Evolutionary conservation across 2,113 vertebrate genomes (phyloP).

Genomic region (Istiophorus platypterus): DNA sequence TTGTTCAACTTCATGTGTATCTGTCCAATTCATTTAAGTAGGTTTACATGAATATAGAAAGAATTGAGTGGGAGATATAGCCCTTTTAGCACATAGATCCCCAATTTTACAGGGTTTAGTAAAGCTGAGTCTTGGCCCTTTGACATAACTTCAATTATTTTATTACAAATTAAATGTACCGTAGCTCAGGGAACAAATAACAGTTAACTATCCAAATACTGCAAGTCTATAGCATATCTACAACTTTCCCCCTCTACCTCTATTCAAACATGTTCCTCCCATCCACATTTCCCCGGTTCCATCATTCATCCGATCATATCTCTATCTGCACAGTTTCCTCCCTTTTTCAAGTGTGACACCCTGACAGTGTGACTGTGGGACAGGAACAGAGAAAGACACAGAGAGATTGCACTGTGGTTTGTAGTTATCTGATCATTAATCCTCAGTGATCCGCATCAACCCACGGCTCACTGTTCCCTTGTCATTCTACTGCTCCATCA

Average conservation of each 20-base stretch:
- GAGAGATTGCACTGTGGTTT: constrained; percentile 70
- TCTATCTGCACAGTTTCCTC: constrained; percentile 12
- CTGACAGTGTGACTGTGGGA: constrained; percentile 48
- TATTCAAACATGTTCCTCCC: not conserved
- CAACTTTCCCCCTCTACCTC: not conserved
- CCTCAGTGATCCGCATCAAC: constrained; percentile 76
- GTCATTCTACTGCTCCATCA: constrained; percentile 62
- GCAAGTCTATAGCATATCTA: not conserved
- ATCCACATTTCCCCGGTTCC: not conserved
- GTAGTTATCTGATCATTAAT: constrained; percentile 79
- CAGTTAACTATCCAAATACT: no score
- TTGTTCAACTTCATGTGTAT: no score
- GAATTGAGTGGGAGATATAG: no score
- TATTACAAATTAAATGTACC: no score
- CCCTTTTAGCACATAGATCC: no score
- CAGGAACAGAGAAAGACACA: constrained; percentile 44
- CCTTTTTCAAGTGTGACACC: constrained; percentile 38
- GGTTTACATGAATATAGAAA: no score
- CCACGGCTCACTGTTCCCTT: constrained; percentile 56
- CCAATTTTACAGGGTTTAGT: no score
- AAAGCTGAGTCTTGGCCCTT: no score
- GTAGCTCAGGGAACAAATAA: no score
- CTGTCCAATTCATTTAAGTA: no score
- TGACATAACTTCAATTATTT: no score
- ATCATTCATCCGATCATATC: constrained; percentile 16